Evolutionary conservation across 2,888 invertebrate genomes (phyloP), one percentile per base, ranked within the genome.

Genomic region (Agrochola circellaris): DNA sequence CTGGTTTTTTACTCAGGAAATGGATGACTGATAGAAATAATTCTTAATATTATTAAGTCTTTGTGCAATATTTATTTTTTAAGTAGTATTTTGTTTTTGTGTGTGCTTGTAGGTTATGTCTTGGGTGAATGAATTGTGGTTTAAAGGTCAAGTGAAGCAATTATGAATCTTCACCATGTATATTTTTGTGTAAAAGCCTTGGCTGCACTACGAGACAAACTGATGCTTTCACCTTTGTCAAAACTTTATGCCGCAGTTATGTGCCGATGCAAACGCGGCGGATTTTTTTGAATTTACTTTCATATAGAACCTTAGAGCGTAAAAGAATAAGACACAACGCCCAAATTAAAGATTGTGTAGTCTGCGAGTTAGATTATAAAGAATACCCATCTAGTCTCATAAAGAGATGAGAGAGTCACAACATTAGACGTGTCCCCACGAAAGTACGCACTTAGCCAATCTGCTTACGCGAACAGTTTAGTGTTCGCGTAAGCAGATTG

Each of bases 1-100:
- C 95, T 93, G 88, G 90, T 92, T 91, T 91, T 92, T 90, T 87
- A 89, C 85, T 86, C 89, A 90, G 91, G 93, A 93, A 93, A 92
- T 90, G 79, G 85, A 87, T 88, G 89, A 89, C 89, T 89, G 82
- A 82, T 86, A 83, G 72, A 78, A 78, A 75, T 79, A 84, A 81
- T 84, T 79, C 76, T 60, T 78, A 75, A 74, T 73, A 79, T 77
- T 67, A 62, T 77, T 26, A 82, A 65, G 64, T 38, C 60, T 61
- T 77, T 69, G 51, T 73, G 34, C 60, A 62, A 38, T 79, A 56
- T 74, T 78, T 77, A 75, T 74, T 48, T 73, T 61, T 65, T 23
- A 62, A n/a, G n/a, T 54, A 20, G 17, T 75, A 58, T 70, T 76
- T 70, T 76, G 58, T 71, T 78, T 73, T 75, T 82, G 30, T 56